These are phyloP conservation scores for Tinea trinotella DNA, from an alignment of 2,888 invertebrate species.

Conservation along the genomic window DNA sequence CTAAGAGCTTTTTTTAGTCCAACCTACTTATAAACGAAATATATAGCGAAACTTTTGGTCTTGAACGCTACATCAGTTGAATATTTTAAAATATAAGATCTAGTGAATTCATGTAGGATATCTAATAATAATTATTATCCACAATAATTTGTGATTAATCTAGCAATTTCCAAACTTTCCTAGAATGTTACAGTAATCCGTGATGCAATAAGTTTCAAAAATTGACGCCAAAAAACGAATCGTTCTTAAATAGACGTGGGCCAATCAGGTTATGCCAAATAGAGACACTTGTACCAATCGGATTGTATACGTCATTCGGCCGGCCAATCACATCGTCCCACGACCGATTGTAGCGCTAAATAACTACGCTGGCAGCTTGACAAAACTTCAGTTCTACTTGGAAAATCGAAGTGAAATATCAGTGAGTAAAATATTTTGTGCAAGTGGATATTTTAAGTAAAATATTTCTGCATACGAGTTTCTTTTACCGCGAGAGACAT, in stretches of 20 bases:
- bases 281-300: conserved; percentile 55
- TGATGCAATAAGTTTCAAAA: conserved; percentile 33
- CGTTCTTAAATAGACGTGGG: conserved; percentile 74
- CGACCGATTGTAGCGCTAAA: conserved; percentile 74
- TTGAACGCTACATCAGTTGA: too few species aligned
- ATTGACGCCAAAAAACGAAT: conserved; percentile 40
- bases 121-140: conserved; percentile 18
- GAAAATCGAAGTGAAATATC: conserved; percentile 49
- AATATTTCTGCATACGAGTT: background rate
- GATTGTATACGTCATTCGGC: conserved; percentile 54
- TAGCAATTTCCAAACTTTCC: background rate
- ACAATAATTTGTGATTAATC: too few species aligned
- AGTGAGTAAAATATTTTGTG: conserved; percentile 34
- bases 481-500: background rate
- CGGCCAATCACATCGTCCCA: conserved; percentile 71
- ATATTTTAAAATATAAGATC: too few species aligned
- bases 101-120: conserved; percentile 22
- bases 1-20: too few species aligned
- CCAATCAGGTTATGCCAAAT: conserved; percentile 77
- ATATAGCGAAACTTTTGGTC: too few species aligned
- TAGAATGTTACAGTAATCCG: conserved; percentile 4
- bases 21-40: too few species aligned
- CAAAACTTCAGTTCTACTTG: conserved; percentile 48
- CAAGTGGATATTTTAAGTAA: conserved; percentile 28
- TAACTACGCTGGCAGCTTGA: conserved; percentile 34